Evolutionary conservation across 1,140 invertebrate species (phyloP).

Genomic region (Ceratina australensis): DNA sequence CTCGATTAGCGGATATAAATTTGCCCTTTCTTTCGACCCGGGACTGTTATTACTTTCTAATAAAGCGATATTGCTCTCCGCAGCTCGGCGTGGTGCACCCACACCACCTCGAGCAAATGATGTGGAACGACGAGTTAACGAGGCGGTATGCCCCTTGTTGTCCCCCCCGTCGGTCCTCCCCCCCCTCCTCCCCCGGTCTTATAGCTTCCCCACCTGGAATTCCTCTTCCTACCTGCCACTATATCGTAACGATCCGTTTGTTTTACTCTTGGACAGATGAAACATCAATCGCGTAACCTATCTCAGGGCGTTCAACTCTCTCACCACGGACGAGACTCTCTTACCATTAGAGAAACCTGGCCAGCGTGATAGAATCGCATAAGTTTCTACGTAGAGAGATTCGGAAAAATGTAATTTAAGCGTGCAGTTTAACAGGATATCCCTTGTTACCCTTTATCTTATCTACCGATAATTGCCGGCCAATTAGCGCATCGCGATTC

Average conservation of each 20-base stretch:
- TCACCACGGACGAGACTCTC: too few relatives aligned
- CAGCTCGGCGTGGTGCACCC: background rate
- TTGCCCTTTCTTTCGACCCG: slow-evolving; percentile 52
- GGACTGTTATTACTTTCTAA: slow-evolving; percentile 70
- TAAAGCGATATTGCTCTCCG: slow-evolving; percentile 65
- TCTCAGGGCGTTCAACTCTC: slow-evolving; percentile 19
- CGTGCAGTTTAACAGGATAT: too few relatives aligned
- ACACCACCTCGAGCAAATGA: slow-evolving; percentile 61
- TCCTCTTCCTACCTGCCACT: slow-evolving; percentile 43
- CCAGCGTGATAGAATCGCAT: too few relatives aligned
- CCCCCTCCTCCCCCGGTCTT: background rate
- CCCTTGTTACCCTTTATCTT: too few relatives aligned
- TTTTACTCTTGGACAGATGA: slow-evolving; percentile 49
- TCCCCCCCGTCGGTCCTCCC: slow-evolving; percentile 2
- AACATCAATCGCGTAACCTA: slow-evolving; percentile 36
- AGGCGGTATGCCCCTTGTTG: slow-evolving; percentile 57
- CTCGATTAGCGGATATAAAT: slow-evolving; percentile 57
- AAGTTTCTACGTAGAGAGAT: too few relatives aligned
- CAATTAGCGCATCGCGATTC: too few relatives aligned
- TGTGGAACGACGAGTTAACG: slow-evolving; percentile 67
- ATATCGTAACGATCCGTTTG: slow-evolving; percentile 61
- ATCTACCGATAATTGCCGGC: too few relatives aligned
- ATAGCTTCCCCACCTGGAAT: background rate
- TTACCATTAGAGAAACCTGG: too few relatives aligned
- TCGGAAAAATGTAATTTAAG: too few relatives aligned